Conservation (phyloP, 1,140 invertebrate genomes). For the Lasioglossum albipes region DNA sequence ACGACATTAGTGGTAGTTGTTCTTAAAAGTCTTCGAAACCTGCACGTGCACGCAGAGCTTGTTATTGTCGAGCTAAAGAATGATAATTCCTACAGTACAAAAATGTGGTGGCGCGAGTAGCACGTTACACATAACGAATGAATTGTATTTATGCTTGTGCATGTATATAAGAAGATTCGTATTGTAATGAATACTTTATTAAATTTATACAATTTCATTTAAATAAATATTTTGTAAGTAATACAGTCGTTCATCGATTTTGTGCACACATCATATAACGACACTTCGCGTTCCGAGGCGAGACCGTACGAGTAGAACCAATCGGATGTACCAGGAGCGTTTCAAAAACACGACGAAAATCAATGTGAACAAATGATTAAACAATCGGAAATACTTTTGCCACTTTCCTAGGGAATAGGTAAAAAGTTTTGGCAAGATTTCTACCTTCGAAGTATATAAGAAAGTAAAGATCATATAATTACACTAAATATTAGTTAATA, state of each 20-base stretch:
- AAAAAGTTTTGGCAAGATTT: slow-evolving; percentile 42
- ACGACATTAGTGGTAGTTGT: not conserved
- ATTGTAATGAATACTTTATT: slow-evolving; percentile 52
- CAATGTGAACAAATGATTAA: slow-evolving; percentile 5
- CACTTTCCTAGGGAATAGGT: slow-evolving; percentile 3
- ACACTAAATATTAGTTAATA: slow-evolving; percentile 36
- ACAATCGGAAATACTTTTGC: slow-evolving; percentile 1
- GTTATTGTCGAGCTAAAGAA: not conserved
- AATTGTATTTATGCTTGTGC: slow-evolving; percentile 13
- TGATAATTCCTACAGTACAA: slow-evolving; percentile 16
- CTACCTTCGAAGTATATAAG: slow-evolving; percentile 26
- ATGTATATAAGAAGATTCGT: slow-evolving; percentile 7
- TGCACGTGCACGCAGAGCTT: too few species aligned
- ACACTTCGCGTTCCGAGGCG: not conserved
- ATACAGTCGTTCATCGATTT: slow-evolving; percentile 23
- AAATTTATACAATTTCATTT: slow-evolving; percentile 56
- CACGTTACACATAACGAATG: not conserved
- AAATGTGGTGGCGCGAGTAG: not conserved
- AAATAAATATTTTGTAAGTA: slow-evolving; percentile 57
- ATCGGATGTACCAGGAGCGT: not conserved
- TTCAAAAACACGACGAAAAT: not conserved
- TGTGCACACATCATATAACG: slow-evolving; percentile 3
- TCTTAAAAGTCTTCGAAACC: too few species aligned
- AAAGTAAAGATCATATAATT: slow-evolving; percentile 47
- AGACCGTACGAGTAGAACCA: not conserved